Conservation (phyloP, 2,113 vertebrate species). For the Piliocolobus tephrosceles region DNA sequence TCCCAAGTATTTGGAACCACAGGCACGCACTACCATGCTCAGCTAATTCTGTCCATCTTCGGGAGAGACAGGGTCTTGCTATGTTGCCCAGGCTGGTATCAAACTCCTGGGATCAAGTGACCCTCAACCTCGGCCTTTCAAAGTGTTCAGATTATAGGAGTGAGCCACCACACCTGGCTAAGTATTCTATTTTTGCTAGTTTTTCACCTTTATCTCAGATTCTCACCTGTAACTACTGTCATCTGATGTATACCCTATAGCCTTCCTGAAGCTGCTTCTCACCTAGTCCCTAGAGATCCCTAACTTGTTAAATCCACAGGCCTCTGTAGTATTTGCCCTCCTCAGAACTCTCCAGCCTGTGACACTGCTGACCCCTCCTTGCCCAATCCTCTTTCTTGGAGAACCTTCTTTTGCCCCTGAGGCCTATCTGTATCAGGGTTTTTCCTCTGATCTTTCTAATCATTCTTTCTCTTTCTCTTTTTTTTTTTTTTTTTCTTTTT, state of each 20-base stretch:
- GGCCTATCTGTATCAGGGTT: neutral
- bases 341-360: too few species aligned
- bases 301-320: neutral
- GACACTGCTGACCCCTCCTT: neutral
- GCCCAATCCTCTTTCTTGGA: neutral
- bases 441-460: neutral
- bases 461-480: neutral
- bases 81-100: too few species aligned
- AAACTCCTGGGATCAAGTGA: too few species aligned
- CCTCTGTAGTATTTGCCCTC: too few species aligned
- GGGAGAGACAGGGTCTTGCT: too few species aligned
- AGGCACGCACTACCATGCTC: too few species aligned
- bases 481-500: rapidly evolving
- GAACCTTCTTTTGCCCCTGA: neutral
- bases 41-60: too few species aligned
- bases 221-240: neutral
- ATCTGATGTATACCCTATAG: neutral
- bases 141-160: too few species aligned
- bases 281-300: neutral
- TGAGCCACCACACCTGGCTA: too few species aligned
- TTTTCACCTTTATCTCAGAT: neutral
- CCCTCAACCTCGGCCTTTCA: too few species aligned
- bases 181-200: neutral
- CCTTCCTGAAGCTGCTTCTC: neutral
- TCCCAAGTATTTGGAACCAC: too few species aligned